Evolutionary conservation across 1,140 invertebrate species (phyloP), one percentile per base, ranked within the genome.

Genomic region (Panonychus citri): DNA sequence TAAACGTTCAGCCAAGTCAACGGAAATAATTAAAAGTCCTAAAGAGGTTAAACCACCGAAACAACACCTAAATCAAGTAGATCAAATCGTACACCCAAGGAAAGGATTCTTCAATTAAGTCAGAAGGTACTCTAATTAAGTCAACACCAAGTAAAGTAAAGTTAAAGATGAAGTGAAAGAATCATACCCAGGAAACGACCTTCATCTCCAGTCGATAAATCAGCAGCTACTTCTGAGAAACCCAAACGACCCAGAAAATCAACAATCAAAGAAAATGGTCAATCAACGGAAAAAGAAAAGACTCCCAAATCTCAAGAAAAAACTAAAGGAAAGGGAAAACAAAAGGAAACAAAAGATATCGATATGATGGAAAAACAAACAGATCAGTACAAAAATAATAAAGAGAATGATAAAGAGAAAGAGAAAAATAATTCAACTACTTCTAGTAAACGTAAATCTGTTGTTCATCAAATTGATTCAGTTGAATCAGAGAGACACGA

Each of bases 351-450:
- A n/a, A n/a, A n/a, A n/a, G n/a, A n/a, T n/a, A n/a, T n/a, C n/a
- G n/a, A n/a, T n/a, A n/a, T n/a, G n/a, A n/a, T n/a, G n/a, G n/a
- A n/a, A n/a, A n/a, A n/a, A n/a, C n/a, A n/a, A n/a, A n/a, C n/a
- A n/a, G n/a, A n/a, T n/a, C n/a, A n/a, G n/a, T n/a, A n/a, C n/a
- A 15, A 12, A n/a, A n/a, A n/a, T n/a, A n/a, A 19, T 40, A 53
- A 34, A 13, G 30, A 34, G 5, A 34, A 34, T 7, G 30, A 34
- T 5, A 34, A 34, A 12, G 12, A 12, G 5, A 34, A 59, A 40
- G 46, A 30, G 34, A 15, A 57, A 57, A n/a, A 56, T 42, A 34
- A 59, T 48, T 40, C 48, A 53, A 13, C 24, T 42, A 46, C 30
- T 49, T 12, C 34, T 7, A 48, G 15, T n/a, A 55, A 56, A 52